A percentile compares a stretch with the other conserved stretches of the same genome.
Evolutionary conservation across 2,888 invertebrate genomes (phyloP).

Genomic region (Lepeophtheirus nordmannii): DNA sequence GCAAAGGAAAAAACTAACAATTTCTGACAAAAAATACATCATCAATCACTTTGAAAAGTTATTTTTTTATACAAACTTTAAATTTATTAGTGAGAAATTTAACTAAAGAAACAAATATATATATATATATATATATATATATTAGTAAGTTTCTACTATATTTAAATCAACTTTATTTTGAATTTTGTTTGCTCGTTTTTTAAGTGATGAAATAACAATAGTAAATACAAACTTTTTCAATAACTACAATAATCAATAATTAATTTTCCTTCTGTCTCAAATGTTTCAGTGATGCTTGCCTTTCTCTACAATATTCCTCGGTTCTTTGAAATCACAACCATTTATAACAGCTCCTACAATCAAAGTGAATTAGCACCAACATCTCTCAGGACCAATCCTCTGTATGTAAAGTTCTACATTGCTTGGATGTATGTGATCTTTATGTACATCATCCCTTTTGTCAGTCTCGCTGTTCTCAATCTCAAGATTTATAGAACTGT

Average conservation of each 20-base stretch:
- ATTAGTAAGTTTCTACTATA: too few species aligned
- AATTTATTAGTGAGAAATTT: too few species aligned
- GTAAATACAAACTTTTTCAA: too few species aligned
- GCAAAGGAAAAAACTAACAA: too few species aligned
- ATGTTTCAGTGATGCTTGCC: slow-evolving; percentile 56
- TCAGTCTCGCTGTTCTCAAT: slow-evolving; percentile 72
- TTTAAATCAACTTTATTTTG: too few species aligned
- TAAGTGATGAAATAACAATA: too few species aligned
- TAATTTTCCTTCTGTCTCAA: slow-evolving; percentile 28
- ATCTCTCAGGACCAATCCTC: slow-evolving; percentile 48
- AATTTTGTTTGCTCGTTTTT: too few species aligned
- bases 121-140: too few species aligned
- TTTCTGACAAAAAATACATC: too few species aligned
- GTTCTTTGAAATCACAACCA: slow-evolving; percentile 36
- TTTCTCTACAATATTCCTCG: slow-evolving; percentile 66
- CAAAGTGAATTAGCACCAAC: slow-evolving; percentile 40
- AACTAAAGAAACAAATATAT: too few species aligned
- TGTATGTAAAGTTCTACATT: slow-evolving; percentile 71
- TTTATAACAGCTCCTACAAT: background rate
- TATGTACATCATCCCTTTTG: slow-evolving; percentile 83
- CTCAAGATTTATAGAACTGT: slow-evolving; percentile 73
- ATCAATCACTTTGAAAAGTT: too few species aligned
- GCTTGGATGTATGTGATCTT: slow-evolving; percentile 86
- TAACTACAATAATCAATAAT: background rate
- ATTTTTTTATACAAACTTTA: too few species aligned